Base-by-base conservation (phyloP, 2,113 vertebrate genomes). In the Salvelinus namaycush region DNA sequence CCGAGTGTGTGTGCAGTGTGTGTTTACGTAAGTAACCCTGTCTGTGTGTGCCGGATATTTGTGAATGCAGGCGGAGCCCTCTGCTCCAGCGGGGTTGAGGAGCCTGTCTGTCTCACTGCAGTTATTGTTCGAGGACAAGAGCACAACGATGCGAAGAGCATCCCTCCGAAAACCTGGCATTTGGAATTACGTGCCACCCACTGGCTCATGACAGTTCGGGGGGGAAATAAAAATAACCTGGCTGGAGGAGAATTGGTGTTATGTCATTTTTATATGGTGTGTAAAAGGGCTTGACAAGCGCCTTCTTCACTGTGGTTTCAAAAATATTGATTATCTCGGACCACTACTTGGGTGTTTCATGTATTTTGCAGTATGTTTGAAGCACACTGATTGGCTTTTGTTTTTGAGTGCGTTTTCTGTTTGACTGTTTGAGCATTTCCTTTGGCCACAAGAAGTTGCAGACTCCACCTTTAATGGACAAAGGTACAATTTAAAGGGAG, bases 111-210 rank as follows among this genome's bases (percentile, higher is more conserved):
- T 78, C 65, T 84, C 81, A 84, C 74, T 81, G 70, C 81, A 54
- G 73, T 86, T 87, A 87, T 89, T 89, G 84, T 89, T 86, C 59
- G 7, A 84, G 81, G 77, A 71, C 76, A 76, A n/a, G 74, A 78
- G 83, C 70, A 68, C 80, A 72, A 51, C 54, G 66, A 82, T 79
- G 73, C 83, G 68, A 84, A 82, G 79, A 70, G 49, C 72, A 75
- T 80, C 73, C 57, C 77, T 84, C 57, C 81, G 77, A 74, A 76
- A 70, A 73, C 62, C 72, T 79, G 78, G 51, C 79, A 82, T 57
- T 64, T 67, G 29, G 48, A 77, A 82, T 73, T 80, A 87, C 49
- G 60, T 67, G 79, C 57, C 77, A 78, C 78, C 76, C 77, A 62
- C 75, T 31, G 26, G 73, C 67, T 62, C 29, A 51, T 67, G 72